Evolutionary conservation across 2,797 vertebrate species (phyloP).

Genomic region (Takifugu rubripes): DNA sequence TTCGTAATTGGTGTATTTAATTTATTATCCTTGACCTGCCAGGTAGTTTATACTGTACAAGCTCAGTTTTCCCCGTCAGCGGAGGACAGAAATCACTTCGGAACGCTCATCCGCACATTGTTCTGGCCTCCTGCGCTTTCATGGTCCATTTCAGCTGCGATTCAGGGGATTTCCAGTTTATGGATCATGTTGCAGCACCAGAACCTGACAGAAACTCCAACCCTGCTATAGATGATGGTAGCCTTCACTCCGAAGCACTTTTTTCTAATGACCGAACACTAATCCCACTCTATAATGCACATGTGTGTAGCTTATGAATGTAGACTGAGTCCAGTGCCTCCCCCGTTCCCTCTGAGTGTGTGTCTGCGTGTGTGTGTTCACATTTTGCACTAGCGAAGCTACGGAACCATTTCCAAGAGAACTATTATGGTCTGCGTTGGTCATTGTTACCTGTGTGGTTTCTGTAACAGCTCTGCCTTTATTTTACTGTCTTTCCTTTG

Average conservation of each 20-base stretch:
- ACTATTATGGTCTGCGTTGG: no score
- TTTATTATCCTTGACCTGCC: no score
- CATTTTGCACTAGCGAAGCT: not conserved
- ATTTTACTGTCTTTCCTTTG: not conserved
- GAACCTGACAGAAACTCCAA: no score
- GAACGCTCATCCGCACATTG: no score
- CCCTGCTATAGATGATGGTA: not conserved
- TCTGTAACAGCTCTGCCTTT: not conserved
- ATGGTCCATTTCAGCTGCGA: no score
- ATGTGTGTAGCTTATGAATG: conserved; percentile 42
- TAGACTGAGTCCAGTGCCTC: conserved; percentile 45
- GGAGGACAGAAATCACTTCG: no score
- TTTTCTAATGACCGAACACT: conserved; percentile 26
- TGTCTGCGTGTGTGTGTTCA: not conserved
- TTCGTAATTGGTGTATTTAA: no score
- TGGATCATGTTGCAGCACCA: not conserved
- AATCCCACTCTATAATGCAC: conserved; percentile 8
- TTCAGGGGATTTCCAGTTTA: not conserved
- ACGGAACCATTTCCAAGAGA: not conserved
- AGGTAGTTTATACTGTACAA: no score
- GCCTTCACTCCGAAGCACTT: conserved; percentile 30
- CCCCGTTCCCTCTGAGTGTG: conserved; percentile 8
- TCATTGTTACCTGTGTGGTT: no score
- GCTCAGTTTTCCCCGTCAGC: no score
- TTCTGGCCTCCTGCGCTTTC: no score